These are phyloP conservation scores for Samia ricini DNA, from an alignment of 1,140 invertebrate species.

Conservation along the genomic window DNA sequence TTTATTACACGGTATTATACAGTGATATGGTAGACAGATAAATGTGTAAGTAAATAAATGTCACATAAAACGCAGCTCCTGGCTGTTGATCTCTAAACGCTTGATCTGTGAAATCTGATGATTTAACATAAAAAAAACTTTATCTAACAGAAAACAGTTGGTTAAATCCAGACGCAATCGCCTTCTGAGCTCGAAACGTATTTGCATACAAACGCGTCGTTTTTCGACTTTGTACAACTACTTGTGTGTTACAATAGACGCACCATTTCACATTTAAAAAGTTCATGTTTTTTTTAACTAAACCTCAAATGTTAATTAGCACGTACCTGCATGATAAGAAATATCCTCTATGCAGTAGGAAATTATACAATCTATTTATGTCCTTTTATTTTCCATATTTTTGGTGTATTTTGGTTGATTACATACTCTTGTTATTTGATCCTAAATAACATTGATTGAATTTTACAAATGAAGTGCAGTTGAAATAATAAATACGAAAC, in stretches of 20 bases:
- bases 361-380: too few species aligned
- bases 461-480: too few species aligned
- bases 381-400: too few species aligned
- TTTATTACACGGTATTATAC: too few species aligned
- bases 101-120: conserved; percentile 2
- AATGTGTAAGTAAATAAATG: neutral
- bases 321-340: too few species aligned
- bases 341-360: too few species aligned
- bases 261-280: neutral
- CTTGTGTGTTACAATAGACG: neutral
- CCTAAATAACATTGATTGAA: too few species aligned
- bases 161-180: neutral
- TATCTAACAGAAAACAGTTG: conserved; percentile 1
- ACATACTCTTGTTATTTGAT: too few species aligned
- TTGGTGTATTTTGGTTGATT: too few species aligned
- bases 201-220: conserved; percentile 6
- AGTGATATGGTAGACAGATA: neutral
- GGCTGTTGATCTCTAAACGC: conserved; percentile 1
- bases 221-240: neutral
- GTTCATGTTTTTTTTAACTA: neutral
- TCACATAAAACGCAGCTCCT: neutral
- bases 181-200: conserved; percentile 1
- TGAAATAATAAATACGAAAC: too few species aligned
- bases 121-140: conserved; percentile 5
- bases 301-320: too few species aligned